phyloP scores from a whole-genome alignment of 2,888 invertebrate species.

The Tetragonisca angustula region DNA sequence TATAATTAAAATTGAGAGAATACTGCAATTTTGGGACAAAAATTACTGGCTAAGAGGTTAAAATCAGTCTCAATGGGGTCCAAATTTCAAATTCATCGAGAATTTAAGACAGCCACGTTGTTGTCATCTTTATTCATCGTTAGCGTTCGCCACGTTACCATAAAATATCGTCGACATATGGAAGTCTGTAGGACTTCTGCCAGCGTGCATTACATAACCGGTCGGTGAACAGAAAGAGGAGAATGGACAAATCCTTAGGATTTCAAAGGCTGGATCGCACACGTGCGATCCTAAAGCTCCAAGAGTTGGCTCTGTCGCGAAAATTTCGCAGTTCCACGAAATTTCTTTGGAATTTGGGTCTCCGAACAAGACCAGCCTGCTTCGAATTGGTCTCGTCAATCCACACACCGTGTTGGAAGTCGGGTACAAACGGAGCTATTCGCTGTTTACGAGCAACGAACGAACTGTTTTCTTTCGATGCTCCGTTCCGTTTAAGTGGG shows the following conservation, averaged over 20 bases:
- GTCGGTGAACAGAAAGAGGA: conserved; percentile 1
- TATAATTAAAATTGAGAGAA: no score
- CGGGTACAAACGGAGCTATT: conserved; percentile 4
- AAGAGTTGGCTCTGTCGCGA: conserved; percentile 41
- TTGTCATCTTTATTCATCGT: background rate
- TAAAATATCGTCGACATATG: conserved; percentile 14
- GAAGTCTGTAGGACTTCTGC: conserved; percentile 34
- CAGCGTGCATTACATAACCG: conserved; percentile 50
- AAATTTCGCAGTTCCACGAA: conserved; percentile 33
- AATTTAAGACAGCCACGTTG: background rate
- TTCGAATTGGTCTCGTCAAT: background rate
- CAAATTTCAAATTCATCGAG: background rate
- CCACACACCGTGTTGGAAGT: conserved; percentile 6
- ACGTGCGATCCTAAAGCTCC: conserved; percentile 59
- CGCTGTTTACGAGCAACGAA: conserved; percentile 7
- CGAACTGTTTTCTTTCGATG: conserved; percentile 28
- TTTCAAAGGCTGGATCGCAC: conserved; percentile 54
- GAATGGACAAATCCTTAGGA: conserved; percentile 25
- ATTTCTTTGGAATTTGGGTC: conserved; percentile 31
- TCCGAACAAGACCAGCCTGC: background rate
- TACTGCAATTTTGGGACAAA: no score
- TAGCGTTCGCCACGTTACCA: background rate
- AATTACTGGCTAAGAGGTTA: no score
- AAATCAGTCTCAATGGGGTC: background rate
- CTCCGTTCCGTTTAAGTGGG: conserved; percentile 28